Conservation (phyloP, 2,797 vertebrate species). For the Acanthurus leucopareius region DNA sequence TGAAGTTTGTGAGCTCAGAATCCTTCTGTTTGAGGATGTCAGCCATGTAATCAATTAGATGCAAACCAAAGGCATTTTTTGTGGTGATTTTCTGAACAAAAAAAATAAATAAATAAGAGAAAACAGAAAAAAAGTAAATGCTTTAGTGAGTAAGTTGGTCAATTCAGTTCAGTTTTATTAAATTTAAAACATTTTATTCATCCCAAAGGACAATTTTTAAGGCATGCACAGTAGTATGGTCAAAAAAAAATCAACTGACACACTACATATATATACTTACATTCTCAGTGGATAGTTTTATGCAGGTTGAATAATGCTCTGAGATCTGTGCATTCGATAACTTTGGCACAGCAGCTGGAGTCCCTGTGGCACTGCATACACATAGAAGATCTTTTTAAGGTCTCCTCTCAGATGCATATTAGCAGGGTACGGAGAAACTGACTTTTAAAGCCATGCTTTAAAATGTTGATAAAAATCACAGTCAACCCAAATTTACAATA, state of each 20-base stretch:
- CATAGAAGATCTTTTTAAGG: slow-evolving; percentile 22
- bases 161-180: not conserved
- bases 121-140: slow-evolving; percentile 3
- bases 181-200: not conserved
- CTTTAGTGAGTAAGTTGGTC: not conserved
- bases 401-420: not conserved
- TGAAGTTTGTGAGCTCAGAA: slow-evolving; percentile 93
- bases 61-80: slow-evolving; percentile 96
- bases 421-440: not conserved
- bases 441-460: not conserved
- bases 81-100: slow-evolving; percentile 95
- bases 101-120: not conserved
- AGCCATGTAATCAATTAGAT: slow-evolving; percentile 96
- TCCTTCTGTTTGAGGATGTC: slow-evolving; percentile 95
- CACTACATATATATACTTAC: slow-evolving; percentile 82
- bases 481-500: not conserved
- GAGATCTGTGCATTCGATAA: slow-evolving; percentile 93
- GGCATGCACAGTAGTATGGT: not conserved
- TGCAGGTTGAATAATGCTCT: slow-evolving; percentile 96
- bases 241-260: not conserved
- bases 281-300: slow-evolving; percentile 95
- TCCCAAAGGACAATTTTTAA: not conserved
- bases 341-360: slow-evolving; percentile 84
- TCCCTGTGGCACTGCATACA: slow-evolving; percentile 81
- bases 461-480: not conserved